A percentile compares a stretch with the other conserved stretches of the same genome.
Evolutionary conservation across 2,113 vertebrate species (phyloP).

Genomic region (Merops nubicus): DNA sequence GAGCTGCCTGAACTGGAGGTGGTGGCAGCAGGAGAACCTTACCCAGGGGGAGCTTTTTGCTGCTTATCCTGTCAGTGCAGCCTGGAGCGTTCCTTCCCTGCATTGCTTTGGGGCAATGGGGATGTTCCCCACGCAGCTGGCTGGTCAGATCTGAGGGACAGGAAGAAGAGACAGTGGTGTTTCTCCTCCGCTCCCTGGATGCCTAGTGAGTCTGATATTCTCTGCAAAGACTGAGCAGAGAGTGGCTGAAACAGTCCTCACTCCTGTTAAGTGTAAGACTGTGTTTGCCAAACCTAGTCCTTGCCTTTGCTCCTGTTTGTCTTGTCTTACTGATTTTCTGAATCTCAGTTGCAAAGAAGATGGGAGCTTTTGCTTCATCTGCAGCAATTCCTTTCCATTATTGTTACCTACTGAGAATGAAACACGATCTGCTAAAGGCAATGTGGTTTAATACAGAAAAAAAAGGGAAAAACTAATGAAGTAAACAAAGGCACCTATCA

Average conservation of each 20-base stretch:
- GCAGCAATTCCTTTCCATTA: not conserved
- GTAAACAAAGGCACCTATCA: not conserved
- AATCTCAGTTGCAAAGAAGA: not conserved
- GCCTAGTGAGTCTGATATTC: not conserved
- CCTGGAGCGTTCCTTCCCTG: not conserved
- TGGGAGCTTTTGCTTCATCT: not conserved
- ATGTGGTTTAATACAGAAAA: not conserved
- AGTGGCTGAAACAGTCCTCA: not conserved
- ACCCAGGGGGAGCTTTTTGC: not conserved
- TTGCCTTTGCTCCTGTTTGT: not conserved
- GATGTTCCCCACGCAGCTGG: not conserved
- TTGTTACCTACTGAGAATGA: not conserved
- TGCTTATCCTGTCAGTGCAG: not conserved
- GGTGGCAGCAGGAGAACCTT: not conserved
- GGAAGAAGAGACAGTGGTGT: not conserved
- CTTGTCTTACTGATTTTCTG: not conserved
- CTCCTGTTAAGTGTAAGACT: not conserved
- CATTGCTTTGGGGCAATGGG: not conserved
- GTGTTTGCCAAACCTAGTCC: not conserved
- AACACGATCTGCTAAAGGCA: not conserved
- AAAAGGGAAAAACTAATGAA: not conserved
- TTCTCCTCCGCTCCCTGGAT: not conserved
- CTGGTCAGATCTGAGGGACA: rapidly evolving
- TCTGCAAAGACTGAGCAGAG: not conserved
- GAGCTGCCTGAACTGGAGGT: not conserved